Evolutionary conservation across 2,888 invertebrate species (phyloP).

Genomic region (Pardosa pseudoannulata): DNA sequence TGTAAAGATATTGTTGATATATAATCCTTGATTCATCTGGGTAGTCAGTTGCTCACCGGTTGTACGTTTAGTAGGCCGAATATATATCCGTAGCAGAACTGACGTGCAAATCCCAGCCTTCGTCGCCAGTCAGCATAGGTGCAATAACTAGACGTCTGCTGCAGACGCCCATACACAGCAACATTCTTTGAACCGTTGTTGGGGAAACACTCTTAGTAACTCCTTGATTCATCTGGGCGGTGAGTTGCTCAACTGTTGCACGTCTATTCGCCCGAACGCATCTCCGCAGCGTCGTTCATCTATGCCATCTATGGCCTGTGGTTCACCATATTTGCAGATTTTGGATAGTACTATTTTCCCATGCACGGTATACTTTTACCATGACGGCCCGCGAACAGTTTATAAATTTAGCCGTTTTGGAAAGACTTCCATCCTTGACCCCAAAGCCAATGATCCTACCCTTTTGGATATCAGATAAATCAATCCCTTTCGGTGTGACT

Average conservation of each 20-base stretch:
- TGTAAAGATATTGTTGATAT: no score
- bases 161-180: background rate
- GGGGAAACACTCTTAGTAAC: background rate
- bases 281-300: slow-evolving; percentile 18
- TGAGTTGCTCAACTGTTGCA: slow-evolving; percentile 19
- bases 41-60: no score
- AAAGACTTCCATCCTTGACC: no score
- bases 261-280: slow-evolving; percentile 20
- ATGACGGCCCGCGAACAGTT: slow-evolving; percentile 2
- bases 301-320: slow-evolving; percentile 23
- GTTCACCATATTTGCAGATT: slow-evolving; percentile 8
- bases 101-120: background rate
- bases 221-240: slow-evolving; percentile 14
- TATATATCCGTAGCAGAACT: no score
- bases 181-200: background rate
- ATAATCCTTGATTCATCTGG: no score
- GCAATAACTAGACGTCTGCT: slow-evolving; percentile 2
- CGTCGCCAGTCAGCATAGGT: slow-evolving; percentile 14
- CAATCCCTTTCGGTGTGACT: background rate
- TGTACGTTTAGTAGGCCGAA: no score
- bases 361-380: slow-evolving; percentile 11
- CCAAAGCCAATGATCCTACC: background rate
- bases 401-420: background rate
- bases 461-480: background rate
- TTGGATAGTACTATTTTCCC: background rate